phyloP scores from a whole-genome alignment of 2,113 vertebrate genomes.

The Rhinolophus ferrumequinum region DNA sequence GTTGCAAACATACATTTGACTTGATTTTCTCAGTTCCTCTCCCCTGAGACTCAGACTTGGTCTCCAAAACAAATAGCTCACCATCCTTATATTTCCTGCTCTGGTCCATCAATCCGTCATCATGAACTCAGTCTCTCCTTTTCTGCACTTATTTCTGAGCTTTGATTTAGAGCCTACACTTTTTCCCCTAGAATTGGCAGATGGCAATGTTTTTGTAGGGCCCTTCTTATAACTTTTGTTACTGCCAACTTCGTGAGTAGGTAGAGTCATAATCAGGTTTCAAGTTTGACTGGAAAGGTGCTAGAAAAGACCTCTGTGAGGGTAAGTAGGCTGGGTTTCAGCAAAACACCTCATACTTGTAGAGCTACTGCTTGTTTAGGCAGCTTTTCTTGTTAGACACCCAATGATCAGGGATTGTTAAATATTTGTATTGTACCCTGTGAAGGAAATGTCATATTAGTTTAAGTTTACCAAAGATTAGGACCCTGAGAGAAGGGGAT shows the following conservation, averaged over 20 bases:
- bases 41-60: background rate
- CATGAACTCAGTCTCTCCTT: background rate
- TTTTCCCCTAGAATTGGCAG: background rate
- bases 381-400: background rate
- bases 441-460: slow-evolving; percentile 13
- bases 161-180: background rate
- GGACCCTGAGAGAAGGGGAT: background rate
- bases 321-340: slow-evolving; percentile 12
- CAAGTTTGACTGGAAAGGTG: background rate
- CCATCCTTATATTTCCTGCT: background rate
- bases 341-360: background rate
- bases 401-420: background rate
- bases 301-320: background rate
- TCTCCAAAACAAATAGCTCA: slow-evolving; percentile 49
- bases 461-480: slow-evolving; percentile 18
- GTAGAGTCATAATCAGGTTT: background rate
- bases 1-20: slow-evolving; percentile 18
- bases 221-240: background rate
- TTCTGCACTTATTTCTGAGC: background rate
- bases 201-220: background rate
- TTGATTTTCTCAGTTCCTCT: slow-evolving; percentile 45
- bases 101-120: background rate
- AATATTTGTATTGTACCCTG: background rate
- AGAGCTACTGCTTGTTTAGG: background rate
- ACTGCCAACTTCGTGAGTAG: background rate